Evolutionary conservation across 2,797 vertebrate genomes (phyloP), one percentile per base, ranked within the genome.

Genomic region (Heterohyrax brucei): DNA sequence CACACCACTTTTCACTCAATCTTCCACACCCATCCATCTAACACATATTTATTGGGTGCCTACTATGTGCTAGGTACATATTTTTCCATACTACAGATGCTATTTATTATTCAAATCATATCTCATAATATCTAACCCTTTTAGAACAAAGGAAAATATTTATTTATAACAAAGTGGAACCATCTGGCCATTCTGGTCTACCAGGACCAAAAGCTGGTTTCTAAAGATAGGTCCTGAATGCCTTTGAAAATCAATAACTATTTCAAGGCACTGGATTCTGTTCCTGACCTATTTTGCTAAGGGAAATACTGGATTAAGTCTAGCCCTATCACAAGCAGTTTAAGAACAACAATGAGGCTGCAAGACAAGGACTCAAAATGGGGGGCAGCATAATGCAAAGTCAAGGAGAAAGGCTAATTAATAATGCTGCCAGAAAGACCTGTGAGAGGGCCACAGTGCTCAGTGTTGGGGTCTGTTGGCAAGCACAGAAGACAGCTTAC

Each of bases 131-230:
- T 93, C n/a, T 89, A 87, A 66, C 46, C 39, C 33, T 89, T 87
- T 94, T 18, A 91, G 53, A 97, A 82, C 83, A 96, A 95, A 96
- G 77, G 14, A 86, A 97, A 95, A 95, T 95, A 95, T 93, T 93
- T 96, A 97, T 91, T 90, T 92, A 91, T 77, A 96, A 97, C 94
- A 94, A 96, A 96, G 72, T 97, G 76, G 48, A 96, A 95, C 66
- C 94, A 96, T 95, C 66, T 95, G 92, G 78, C 78, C 24, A 86
- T 90, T 95, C 93, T 94, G 44, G 48, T 84, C 90, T 86, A 95
- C 53, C 26, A 92, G 50, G 82, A 12, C 28, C 70, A 95, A 95
- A 87, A 80, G 48, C 91, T 93, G 87, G 48, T 86, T 96, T 94
- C 64, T 93, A 96, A 92, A 95, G 82, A 89, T 89, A 93, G 26